phyloP scores from a whole-genome alignment of 2,113 vertebrate genomes.

The Heterotilapia buettikoferi region DNA sequence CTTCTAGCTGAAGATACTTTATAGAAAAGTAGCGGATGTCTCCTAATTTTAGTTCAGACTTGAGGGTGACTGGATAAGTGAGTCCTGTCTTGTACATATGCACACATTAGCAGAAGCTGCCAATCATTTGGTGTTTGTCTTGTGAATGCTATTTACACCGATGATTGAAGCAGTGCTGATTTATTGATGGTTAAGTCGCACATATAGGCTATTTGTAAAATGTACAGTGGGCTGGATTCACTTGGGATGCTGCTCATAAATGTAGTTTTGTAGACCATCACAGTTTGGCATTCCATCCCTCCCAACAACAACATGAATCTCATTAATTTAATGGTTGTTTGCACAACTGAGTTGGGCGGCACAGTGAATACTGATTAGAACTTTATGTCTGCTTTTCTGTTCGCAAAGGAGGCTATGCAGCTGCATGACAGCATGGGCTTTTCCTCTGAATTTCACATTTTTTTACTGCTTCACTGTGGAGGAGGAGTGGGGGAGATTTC shows the following conservation, averaged over 20 bases:
- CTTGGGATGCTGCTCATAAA: neutral
- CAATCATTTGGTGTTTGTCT: neutral
- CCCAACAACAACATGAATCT: constrained; percentile 31
- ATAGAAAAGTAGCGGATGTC: neutral
- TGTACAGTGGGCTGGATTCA: neutral
- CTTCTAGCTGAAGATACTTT: neutral
- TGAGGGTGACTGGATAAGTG: neutral
- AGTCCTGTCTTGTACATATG: neutral
- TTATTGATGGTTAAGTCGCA: neutral
- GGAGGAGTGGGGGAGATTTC: neutral
- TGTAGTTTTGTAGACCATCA: constrained; percentile 4
- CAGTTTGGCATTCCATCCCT: constrained; percentile 20
- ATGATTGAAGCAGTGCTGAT: neutral
- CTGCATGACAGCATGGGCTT: neutral
- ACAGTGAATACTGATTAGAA: constrained; percentile 43
- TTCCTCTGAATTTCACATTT: neutral
- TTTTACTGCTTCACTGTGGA: neutral
- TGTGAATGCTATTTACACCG: neutral
- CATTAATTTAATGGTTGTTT: constrained; percentile 50
- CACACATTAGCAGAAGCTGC: neutral
- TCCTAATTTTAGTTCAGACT: neutral
- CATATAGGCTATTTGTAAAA: neutral
- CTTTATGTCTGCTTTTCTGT: neutral
- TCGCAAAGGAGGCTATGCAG: neutral
- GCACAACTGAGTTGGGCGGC: neutral